phyloP scores from a whole-genome alignment of 2,888 invertebrate genomes.

The Thyatira batis region DNA sequence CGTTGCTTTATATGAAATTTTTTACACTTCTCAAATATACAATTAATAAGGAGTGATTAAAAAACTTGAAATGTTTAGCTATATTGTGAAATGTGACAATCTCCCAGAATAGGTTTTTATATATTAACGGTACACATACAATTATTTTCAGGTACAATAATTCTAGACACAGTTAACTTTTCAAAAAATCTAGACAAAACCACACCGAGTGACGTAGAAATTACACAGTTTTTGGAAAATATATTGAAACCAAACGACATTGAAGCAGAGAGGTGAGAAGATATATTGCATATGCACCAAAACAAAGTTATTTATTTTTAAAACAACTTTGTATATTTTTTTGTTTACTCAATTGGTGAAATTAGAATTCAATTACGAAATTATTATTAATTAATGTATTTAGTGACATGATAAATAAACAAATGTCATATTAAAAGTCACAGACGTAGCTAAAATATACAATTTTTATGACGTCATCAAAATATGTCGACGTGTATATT shows the following conservation, averaged over 20 bases:
- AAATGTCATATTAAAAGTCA: too few relatives aligned
- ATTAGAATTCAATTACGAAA: background rate
- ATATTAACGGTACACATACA: too few relatives aligned
- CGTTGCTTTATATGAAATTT: too few relatives aligned
- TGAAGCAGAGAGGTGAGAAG: conserved; percentile 57
- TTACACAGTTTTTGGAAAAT: conserved; percentile 82
- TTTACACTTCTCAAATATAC: too few relatives aligned
- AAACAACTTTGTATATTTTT: background rate
- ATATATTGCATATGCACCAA: too few relatives aligned
- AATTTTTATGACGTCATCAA: too few relatives aligned
- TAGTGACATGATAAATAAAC: too few relatives aligned
- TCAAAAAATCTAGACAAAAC: conserved; percentile 85
- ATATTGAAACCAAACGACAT: conserved; percentile 62
- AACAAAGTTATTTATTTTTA: conserved; percentile 8
- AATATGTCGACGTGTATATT: too few relatives aligned
- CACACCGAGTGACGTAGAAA: conserved; percentile 84
- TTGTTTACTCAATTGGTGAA: background rate
- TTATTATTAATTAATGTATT: background rate
- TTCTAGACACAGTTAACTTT: conserved; percentile 91
- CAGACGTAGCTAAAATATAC: too few relatives aligned
- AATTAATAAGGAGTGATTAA: too few relatives aligned
- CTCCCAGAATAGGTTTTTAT: background rate
- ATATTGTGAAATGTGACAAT: background rate
- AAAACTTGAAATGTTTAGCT: background rate
- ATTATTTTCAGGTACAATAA: conserved; percentile 85